These are phyloP conservation scores for Mythimna loreyi DNA, from an alignment of 2,888 invertebrate genomes.

Conservation along the genomic window DNA sequence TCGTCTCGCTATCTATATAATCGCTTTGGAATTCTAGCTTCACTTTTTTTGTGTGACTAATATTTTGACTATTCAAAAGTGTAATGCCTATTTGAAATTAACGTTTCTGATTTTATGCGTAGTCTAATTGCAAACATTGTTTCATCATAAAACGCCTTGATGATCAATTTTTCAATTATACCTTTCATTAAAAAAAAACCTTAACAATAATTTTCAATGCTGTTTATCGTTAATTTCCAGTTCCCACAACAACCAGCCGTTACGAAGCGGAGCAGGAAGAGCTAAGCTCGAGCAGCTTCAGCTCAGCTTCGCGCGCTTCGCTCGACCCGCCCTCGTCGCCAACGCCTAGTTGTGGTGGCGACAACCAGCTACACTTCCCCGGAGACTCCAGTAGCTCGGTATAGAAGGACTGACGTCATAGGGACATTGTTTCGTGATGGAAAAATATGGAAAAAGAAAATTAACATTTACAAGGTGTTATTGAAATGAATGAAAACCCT, in stretches of 20 bases:
- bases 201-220: neutral
- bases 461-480: too few species aligned
- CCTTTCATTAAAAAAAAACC: too few species aligned
- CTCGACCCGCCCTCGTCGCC: slow-evolving; percentile 93
- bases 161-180: neutral
- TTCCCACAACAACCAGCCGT: slow-evolving; percentile 85
- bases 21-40: too few species aligned
- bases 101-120: too few species aligned
- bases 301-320: slow-evolving; percentile 95
- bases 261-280: slow-evolving; percentile 94
- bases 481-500: too few species aligned
- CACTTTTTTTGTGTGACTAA: too few species aligned
- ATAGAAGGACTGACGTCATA: slow-evolving; percentile 63
- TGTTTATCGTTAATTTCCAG: slow-evolving; percentile 68
- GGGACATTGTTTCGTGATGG: slow-evolving; percentile 28
- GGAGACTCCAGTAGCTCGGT: slow-evolving; percentile 94
- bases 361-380: slow-evolving; percentile 95
- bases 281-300: slow-evolving; percentile 96
- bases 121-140: too few species aligned
- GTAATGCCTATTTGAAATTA: too few species aligned
- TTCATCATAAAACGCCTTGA: too few species aligned
- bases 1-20: too few species aligned
- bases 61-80: too few species aligned
- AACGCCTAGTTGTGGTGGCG: slow-evolving; percentile 94
- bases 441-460: too few species aligned